These are phyloP conservation scores for Sebastes hubbsi DNA, from an alignment of 2,797 vertebrate species.

Conservation along the genomic window DNA sequence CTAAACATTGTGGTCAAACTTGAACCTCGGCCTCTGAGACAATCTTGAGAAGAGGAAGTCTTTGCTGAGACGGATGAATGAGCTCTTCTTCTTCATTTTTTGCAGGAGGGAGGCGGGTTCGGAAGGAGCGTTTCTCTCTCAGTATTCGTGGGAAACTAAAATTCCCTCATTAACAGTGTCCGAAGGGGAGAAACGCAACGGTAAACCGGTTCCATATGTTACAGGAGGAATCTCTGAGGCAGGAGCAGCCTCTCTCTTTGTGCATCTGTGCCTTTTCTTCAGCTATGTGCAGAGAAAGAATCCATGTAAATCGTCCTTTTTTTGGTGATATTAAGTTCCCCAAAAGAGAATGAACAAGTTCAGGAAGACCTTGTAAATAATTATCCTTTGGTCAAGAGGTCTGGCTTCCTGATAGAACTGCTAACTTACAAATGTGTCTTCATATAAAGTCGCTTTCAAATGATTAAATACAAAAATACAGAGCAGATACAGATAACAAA, in stretches of 20 bases:
- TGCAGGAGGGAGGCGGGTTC: neutral
- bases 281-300: neutral
- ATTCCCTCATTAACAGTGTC: conserved; percentile 71
- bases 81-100: conserved; percentile 5
- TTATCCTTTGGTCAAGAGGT: neutral
- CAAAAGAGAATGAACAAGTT: neutral
- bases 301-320: neutral
- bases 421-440: neutral
- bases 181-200: conserved; percentile 57
- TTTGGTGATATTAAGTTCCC: neutral
- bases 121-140: neutral
- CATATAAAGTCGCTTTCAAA: neutral
- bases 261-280: conserved; percentile 49
- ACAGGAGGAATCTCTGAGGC: conserved; percentile 58
- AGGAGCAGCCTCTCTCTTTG: conserved; percentile 4
- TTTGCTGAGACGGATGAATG: conserved; percentile 15
- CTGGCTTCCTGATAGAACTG: neutral
- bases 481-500: neutral
- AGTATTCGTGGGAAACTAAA: conserved; percentile 35
- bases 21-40: conserved; percentile 6
- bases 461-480: neutral
- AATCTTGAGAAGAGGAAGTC: conserved; percentile 10
- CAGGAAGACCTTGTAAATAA: neutral
- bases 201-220: conserved; percentile 73
- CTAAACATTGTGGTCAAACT: conserved; percentile 15